These are phyloP conservation scores for Cephalopholis sonnerati DNA, from an alignment of 2,113 vertebrate genomes.

Conservation along the genomic window DNA sequence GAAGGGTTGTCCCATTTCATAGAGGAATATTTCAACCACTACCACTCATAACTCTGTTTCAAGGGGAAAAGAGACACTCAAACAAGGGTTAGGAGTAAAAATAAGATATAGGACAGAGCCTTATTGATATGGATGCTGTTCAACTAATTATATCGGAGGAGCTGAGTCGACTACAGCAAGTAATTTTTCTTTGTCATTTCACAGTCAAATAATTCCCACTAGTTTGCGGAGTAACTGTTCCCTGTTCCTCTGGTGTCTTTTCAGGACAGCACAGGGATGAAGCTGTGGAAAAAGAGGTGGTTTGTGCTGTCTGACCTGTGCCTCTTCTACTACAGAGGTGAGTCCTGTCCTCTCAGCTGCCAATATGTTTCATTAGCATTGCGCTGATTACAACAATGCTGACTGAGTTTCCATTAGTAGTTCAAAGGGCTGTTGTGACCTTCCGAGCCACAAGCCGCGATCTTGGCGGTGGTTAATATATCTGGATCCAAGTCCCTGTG, in stretches of 20 bases:
- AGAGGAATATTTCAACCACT: too few species aligned
- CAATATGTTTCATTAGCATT: not conserved
- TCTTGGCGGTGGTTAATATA: slow-evolving; percentile 19
- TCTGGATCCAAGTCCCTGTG: slow-evolving; percentile 16
- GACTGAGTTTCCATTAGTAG: slow-evolving; percentile 5
- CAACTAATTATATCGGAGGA: not conserved
- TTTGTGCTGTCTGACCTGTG: slow-evolving; percentile 98
- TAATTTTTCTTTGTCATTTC: not conserved
- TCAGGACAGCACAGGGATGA: slow-evolving; percentile 98
- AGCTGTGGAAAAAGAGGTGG: slow-evolving; percentile 99
- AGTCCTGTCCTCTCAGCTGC: slow-evolving; percentile 57
- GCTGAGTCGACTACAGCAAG: not conserved
- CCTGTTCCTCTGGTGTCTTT: slow-evolving; percentile 37
- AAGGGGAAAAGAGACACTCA: too few species aligned
- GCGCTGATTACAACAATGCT: not conserved
- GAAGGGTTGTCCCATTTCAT: too few species aligned
- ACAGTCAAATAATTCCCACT: not conserved
- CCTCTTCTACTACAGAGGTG: slow-evolving; percentile 99
- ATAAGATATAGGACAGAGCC: too few species aligned
- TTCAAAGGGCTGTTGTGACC: slow-evolving; percentile 15
- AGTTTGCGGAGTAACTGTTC: not conserved
- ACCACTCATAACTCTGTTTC: too few species aligned
- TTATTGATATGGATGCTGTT: too few species aligned
- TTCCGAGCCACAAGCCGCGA: slow-evolving; percentile 1
- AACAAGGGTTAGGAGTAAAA: too few species aligned